These are phyloP conservation scores for Batillaria attramentaria DNA, from an alignment of 1,140 invertebrate species.

Conservation along the genomic window DNA sequence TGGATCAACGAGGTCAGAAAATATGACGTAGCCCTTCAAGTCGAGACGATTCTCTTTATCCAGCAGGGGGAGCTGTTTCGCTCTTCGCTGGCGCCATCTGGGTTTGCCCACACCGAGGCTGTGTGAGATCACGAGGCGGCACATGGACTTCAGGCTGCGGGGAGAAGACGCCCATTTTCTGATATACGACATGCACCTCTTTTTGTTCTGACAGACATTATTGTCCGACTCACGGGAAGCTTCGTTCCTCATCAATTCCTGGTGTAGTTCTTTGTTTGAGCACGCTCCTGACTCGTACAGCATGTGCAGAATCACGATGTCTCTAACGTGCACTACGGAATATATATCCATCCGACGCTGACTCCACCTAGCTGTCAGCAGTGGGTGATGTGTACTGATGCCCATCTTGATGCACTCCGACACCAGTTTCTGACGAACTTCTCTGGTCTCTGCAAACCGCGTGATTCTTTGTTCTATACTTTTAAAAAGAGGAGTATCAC, in stretches of 20 bases:
- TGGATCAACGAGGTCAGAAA: no score
- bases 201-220: background rate
- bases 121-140: background rate
- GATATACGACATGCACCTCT: background rate
- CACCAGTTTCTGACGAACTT: background rate
- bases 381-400: background rate
- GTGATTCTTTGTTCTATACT: no score
- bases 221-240: background rate
- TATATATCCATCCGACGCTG: background rate
- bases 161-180: background rate
- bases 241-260: background rate
- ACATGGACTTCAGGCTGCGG: background rate
- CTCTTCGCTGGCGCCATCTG: no score
- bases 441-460: background rate
- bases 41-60: no score
- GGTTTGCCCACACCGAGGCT: no score
- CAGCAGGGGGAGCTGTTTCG: no score
- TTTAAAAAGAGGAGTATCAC: background rate
- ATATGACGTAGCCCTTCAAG: no score
- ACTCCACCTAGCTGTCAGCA: background rate
- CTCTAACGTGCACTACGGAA: no score
- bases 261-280: background rate
- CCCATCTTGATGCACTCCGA: background rate
- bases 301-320: background rate
- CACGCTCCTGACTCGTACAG: background rate